phyloP scores from a whole-genome alignment of 2,113 vertebrate species.

The Zosterops lateralis region DNA sequence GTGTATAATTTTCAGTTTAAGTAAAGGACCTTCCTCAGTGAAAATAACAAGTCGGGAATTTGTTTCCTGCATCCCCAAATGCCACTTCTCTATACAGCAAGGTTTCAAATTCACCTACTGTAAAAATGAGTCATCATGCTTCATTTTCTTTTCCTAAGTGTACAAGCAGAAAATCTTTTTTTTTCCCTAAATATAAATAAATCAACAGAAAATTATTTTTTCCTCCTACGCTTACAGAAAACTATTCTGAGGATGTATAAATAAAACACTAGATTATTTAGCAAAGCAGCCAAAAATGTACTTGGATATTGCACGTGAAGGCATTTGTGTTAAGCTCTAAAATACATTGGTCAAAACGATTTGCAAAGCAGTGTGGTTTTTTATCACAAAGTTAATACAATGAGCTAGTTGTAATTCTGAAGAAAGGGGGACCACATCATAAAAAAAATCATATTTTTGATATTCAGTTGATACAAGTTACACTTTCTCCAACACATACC shows the following conservation, averaged over 20 bases:
- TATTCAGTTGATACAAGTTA: neutral
- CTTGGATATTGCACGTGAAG: accelerated
- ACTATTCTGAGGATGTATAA: neutral
- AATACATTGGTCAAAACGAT: neutral
- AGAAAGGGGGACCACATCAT: neutral
- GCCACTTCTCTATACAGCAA: neutral
- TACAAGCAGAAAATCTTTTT: neutral
- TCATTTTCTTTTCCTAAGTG: neutral
- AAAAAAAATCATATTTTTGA: neutral
- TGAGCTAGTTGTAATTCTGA: neutral
- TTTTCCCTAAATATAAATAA: neutral
- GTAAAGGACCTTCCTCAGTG: neutral
- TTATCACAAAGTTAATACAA: neutral
- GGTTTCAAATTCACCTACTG: neutral
- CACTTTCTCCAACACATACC: neutral
- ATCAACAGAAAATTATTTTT: neutral
- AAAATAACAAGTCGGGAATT: neutral
- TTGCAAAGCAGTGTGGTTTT: neutral
- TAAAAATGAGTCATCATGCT: neutral
- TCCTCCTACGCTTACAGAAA: neutral
- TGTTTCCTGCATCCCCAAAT: neutral
- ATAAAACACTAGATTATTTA: neutral
- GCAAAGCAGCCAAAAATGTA: neutral
- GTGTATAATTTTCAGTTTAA: neutral
- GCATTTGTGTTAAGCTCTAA: neutral